Percentiles rank a stretch among this genome's conserved stretches.
These are phyloP conservation scores for Amphiura filiformis DNA, from an alignment of 35 echinoderm and acorn worm genomes.

Conservation along the genomic window DNA sequence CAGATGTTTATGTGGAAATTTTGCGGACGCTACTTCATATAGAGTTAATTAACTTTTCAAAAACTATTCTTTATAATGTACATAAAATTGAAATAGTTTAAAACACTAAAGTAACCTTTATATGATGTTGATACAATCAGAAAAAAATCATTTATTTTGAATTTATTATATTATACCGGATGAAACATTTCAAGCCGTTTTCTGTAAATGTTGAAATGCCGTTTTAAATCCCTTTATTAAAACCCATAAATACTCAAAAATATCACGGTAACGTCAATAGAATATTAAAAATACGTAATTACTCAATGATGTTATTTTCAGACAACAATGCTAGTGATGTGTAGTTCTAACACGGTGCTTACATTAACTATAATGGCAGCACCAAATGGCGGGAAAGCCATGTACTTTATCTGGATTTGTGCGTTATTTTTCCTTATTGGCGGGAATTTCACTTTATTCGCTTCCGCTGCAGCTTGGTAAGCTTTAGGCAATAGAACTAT, in stretches of 20 bases:
- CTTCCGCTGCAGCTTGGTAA: not conserved
- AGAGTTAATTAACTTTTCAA: slow-evolving; percentile 29
- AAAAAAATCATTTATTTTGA: not conserved
- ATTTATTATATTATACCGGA: not conserved
- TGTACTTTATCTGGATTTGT: not conserved
- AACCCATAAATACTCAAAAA: too few relatives aligned
- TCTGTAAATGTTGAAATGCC: too few relatives aligned
- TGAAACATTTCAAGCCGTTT: not conserved
- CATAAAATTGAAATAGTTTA: not conserved
- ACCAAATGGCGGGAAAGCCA: not conserved
- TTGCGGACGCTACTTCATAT: slow-evolving; percentile 63
- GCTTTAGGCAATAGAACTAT: too few relatives aligned
- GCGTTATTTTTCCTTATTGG: not conserved
- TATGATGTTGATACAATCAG: not conserved
- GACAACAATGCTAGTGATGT: not conserved
- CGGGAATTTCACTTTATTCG: not conserved
- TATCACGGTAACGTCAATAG: not conserved
- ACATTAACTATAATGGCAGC: not conserved
- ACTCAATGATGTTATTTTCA: not conserved
- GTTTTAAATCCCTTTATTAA: too few relatives aligned
- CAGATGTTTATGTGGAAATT: slow-evolving; percentile 58
- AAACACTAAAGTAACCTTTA: not conserved
- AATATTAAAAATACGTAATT: not conserved
- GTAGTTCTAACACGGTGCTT: not conserved
- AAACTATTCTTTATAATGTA: not conserved